Evolutionary conservation across 2,888 invertebrate species (phyloP), one percentile per base, ranked within the genome.

Genomic region (Sesia bembeciformis): DNA sequence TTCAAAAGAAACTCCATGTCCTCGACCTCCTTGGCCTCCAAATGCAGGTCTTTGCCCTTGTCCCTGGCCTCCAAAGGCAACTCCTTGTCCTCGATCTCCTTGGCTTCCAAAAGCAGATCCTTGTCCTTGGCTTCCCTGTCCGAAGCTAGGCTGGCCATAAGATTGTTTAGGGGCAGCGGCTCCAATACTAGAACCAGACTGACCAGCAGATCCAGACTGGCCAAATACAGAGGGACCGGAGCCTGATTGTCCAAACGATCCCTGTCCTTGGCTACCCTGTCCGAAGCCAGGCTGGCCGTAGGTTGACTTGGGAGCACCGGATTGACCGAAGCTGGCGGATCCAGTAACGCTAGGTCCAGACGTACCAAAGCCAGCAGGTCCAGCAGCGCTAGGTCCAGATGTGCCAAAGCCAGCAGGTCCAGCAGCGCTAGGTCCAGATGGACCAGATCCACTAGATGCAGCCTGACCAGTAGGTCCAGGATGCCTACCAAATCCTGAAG

Each of bases 111-210:
- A 4, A 7, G 46, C 8, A 46, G 46, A 46, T 46, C 46, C 46
- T 8, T 52, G 52, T 7, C 5, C 8, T 3, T 40, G 40, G 23
- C 40, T 23, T n/a, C 7, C 3, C 23, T 39, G 43, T 43, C 43
- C 51, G 39, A 43, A 51, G 4, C 5, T 42, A 43, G 49, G 6
- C 38, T 50, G 50, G 6, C 50, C 50, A 39, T 50, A 49, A 41
- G 42, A 38, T 4, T 5, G 49, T 53, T 39, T 43, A 38, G 41
- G 43, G 5, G 23, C n/a, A 23, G 23, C 23, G 23, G 23, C 23
- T 23, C 54, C 56, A 40, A 23, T 60, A 64, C 1, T 62, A 62
- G 50, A 64, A n/a, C 65, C 65, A 49, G 61, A 52, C 7, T 60
- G 53, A 52, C 56, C 62, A 40, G 59, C 53, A 40, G 60, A 52